phyloP scores from a whole-genome alignment of 2,888 invertebrate species.

The Drosophila flavopinicola region DNA sequence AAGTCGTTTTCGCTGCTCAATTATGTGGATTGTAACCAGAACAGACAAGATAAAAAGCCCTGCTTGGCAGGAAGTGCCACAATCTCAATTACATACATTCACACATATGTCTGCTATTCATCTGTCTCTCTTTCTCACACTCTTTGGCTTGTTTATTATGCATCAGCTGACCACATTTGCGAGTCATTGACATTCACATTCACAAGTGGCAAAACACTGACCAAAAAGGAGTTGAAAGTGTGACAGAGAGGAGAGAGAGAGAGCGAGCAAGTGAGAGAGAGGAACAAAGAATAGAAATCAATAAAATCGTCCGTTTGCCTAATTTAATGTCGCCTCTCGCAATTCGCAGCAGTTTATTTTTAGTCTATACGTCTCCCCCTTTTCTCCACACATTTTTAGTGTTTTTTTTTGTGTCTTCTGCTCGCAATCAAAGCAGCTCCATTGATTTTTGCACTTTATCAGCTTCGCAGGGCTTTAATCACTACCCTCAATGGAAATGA shows the following conservation, averaged over 20 bases:
- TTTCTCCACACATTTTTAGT: constrained; percentile 12
- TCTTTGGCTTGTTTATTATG: constrained; percentile 61
- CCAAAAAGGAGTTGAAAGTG: constrained; percentile 39
- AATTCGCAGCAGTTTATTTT: constrained; percentile 54
- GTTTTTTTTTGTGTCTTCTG: no score
- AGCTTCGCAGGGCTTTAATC: constrained; percentile 65
- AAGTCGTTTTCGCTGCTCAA: constrained; percentile 13
- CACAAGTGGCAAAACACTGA: no score
- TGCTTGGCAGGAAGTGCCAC: constrained; percentile 58
- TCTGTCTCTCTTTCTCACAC: constrained; percentile 4
- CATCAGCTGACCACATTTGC: constrained; percentile 64
- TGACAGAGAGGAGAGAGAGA: constrained; percentile 5
- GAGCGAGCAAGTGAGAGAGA: constrained; percentile 5
- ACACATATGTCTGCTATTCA: constrained; percentile 33
- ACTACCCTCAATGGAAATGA: constrained; percentile 54
- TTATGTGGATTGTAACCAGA: constrained; percentile 1
- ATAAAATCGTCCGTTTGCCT: constrained; percentile 58
- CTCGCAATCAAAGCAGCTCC: constrained; percentile 53
- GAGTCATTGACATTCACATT: constrained; percentile 77
- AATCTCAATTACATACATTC: constrained; percentile 39
- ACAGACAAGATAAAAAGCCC: constrained; percentile 34
- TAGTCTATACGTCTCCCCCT: constrained; percentile 23
- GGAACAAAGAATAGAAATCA: constrained; percentile 57
- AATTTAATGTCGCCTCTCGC: constrained; percentile 65
- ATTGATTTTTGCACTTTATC: constrained; percentile 80